Conservation (phyloP, 1,140 invertebrate genomes). For the Leptinotarsa undecemlineata region DNA sequence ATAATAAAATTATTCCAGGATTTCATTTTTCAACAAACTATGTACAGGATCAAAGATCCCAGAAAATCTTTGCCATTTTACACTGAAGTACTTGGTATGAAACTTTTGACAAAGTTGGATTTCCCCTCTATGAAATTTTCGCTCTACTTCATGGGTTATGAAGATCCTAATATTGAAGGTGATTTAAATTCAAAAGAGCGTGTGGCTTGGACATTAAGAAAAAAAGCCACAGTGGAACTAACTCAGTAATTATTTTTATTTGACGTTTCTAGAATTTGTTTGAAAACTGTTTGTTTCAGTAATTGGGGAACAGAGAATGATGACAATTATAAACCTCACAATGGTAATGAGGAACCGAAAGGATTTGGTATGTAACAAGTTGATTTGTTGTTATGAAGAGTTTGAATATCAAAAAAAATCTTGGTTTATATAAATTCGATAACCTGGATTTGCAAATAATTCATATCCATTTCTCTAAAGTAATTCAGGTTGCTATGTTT, state of each 20-base stretch:
- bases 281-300: constrained; percentile 60
- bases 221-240: constrained; percentile 88
- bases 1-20: constrained; percentile 62
- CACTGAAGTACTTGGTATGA: constrained; percentile 88
- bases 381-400: neutral
- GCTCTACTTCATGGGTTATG: constrained; percentile 92
- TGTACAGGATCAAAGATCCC: constrained; percentile 94
- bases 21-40: constrained; percentile 94
- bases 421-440: no score
- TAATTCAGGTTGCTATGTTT: no score
- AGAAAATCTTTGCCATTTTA: constrained; percentile 87
- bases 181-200: constrained; percentile 67
- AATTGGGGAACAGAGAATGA: constrained; percentile 94
- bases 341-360: constrained; percentile 87
- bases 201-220: constrained; percentile 76
- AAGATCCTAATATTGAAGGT: constrained; percentile 72
- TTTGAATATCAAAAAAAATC: no score
- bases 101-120: constrained; percentile 83
- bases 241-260: constrained; percentile 75
- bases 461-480: no score
- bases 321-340: constrained; percentile 79
- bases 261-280: neutral
- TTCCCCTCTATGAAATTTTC: constrained; percentile 90
- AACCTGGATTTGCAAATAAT: no score
- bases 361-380: constrained; percentile 73